Evolutionary conservation across 2,797 vertebrate genomes (phyloP), one percentile per base, ranked within the genome.

Genomic region (Nyctibius grandis): DNA sequence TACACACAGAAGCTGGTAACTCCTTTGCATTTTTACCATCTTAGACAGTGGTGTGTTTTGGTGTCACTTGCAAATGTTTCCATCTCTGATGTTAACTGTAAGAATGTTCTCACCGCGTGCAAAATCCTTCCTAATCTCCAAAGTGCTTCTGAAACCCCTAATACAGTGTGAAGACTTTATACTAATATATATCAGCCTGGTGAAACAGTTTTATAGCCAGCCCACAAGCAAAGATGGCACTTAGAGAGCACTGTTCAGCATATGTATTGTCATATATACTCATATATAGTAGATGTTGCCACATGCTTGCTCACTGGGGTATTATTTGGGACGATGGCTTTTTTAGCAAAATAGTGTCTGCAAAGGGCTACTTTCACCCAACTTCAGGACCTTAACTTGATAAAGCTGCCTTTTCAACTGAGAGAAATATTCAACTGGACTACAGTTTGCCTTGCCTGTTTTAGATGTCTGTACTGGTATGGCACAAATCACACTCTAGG

Each of bases 41-140:
- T 81, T 73, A 50, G 59, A 44, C 18, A 54, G 34, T 29, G 21
- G 53, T 63, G 11, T 72, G 13, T 76, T 91, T 89, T 67, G 15
- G 5, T 83, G 42, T 89, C 48, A 64, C 26, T 77, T 88, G 54
- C 23, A 67, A 80, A 89, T 75, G 15, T 93, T 94, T 89, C 56
- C 45, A 19, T 64, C 26, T 64, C 64, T 89, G 29, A 45, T 75
- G 12, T 45, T 72, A 93, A 70, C 33, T 54, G 19, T 65, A 51
- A 65, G 19, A 83, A 53, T 78, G 33, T 72, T 93, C 64, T 89
- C 56, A 88, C 33, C 60, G 56, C 19, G 16, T 48, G 19, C 19
- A 84, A 86, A 95, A 84, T 88, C 57, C 57, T 60, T 84, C n/a
- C n/a, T 91, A 78, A 72, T 81, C 69, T 86, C 50, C 54, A 53